A percentile compares a stretch with the other conserved stretches of the same genome.
Conservation (phyloP, 2,888 invertebrate genomes). For the Nomada flava region DNA sequence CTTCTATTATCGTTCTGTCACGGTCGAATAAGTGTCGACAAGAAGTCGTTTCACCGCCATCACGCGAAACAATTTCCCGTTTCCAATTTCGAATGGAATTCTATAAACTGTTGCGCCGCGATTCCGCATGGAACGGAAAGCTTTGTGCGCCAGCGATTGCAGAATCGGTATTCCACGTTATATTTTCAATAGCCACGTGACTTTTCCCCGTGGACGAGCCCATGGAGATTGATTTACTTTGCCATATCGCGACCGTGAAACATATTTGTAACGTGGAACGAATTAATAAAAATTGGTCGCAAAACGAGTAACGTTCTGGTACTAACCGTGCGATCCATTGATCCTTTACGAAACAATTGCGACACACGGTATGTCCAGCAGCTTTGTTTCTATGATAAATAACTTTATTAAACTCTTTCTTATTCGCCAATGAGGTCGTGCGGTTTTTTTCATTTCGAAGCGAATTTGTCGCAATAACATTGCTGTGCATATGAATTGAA, state of each 20-base stretch:
- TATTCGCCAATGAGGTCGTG: too few relatives aligned
- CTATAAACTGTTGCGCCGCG: conserved; percentile 29
- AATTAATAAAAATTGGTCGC: neutral
- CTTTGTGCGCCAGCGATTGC: conserved; percentile 7
- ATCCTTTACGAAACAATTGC: neutral
- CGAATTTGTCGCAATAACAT: too few relatives aligned
- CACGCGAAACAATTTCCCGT: conserved; percentile 10
- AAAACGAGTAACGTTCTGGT: too few relatives aligned
- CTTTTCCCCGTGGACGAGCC: neutral
- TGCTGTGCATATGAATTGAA: too few relatives aligned
- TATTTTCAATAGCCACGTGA: conserved; percentile 12
- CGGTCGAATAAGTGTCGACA: conserved; percentile 11
- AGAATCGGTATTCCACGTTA: neutral
- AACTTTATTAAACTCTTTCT: too few relatives aligned
- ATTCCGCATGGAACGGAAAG: neutral
- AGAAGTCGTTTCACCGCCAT: neutral
- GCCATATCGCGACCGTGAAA: neutral
- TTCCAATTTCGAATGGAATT: conserved; percentile 21
- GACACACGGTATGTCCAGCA: neutral
- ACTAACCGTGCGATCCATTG: too few relatives aligned
- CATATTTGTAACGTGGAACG: neutral
- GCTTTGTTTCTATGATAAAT: too few relatives aligned
- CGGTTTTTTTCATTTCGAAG: too few relatives aligned
- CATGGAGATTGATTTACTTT: conserved; percentile 4
- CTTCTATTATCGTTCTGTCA: neutral